Base-by-base conservation (phyloP, 2,888 invertebrate species). In the Cerastis leucographa region DNA sequence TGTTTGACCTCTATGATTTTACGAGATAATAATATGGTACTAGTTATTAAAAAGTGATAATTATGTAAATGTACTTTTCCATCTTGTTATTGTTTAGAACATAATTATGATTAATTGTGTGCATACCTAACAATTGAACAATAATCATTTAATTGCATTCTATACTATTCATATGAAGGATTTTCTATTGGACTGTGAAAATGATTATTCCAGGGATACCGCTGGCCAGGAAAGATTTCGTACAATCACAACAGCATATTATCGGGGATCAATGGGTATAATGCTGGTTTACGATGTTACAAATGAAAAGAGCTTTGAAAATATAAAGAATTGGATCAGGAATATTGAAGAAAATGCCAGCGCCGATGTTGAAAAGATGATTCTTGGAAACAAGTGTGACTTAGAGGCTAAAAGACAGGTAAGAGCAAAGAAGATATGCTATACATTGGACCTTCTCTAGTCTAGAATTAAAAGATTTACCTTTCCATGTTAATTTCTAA, bases 271-370 rank as follows among this genome's bases (percentile, higher is more conserved):
- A 64, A 99, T 99, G 99, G 99, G 99, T 81, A 99, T 99, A 89
- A 99, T 99, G 99, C 97, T 99, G 87, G 99, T 99, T 59, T 99
- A 99, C 95, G 99, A 99, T 96, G 99, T 99, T 89, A 99, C 99
- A 90, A 99, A 99, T 97, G 99, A 99, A 93, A 99, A 99, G 96
- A 99, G 99, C 90, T 99, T 99, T 97, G 99, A 99, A 95, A 99
- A 99, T 94, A 99, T 99, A 78, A 99, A 99, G 94, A 99, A 99
- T 94, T 99, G 99, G 99, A 99, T 99, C 88, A 97, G 99, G 91
- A 99, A 99, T 96, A 99, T 99, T 92, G 99, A 99, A 94, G 99
- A 99, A 96, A 99, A 99, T 97, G 99, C 99, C 25, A 99, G 99
- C 69, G 98, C 99, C 29, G 99, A 99, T 97, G 99, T 99, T 49